A percentile compares a stretch with the other conserved stretches of the same genome.
Evolutionary conservation across 2,113 vertebrate species (phyloP).

Genomic region (Okapia johnstoni): DNA sequence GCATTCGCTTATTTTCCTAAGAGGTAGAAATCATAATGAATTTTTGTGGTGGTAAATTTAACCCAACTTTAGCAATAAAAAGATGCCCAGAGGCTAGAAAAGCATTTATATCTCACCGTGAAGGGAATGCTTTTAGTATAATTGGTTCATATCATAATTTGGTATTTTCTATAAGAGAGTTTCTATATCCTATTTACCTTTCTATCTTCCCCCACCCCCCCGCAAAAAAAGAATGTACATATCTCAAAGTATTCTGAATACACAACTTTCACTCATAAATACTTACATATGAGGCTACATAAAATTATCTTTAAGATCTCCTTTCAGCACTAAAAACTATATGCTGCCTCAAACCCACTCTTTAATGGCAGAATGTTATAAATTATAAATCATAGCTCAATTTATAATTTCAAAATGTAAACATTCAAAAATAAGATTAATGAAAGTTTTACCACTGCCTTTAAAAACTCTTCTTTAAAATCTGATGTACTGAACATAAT

Average conservation of each 20-base stretch:
- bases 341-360: background rate
- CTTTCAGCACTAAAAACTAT: conserved; percentile 16
- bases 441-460: background rate
- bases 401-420: conserved; percentile 27
- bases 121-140: background rate
- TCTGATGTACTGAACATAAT: background rate
- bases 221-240: background rate
- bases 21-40: conserved; percentile 46
- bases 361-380: background rate
- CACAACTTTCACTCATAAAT: conserved; percentile 6
- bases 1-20: conserved; percentile 55
- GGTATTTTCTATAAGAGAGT: background rate
- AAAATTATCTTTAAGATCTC: background rate
- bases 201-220: background rate
- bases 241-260: conserved; percentile 42
- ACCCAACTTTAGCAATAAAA: conserved; percentile 56
- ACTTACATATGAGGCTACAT: background rate
- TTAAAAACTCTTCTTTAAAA: conserved; percentile 26
- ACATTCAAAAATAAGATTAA: conserved; percentile 13
- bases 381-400: background rate
- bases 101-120: background rate
- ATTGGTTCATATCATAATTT: background rate
- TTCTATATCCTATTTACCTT: background rate
- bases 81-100: conserved; percentile 37
- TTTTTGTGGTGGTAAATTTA: conserved; percentile 56